Evolutionary conservation across 2,888 invertebrate species (phyloP).

Genomic region (Dermolepida albohirtum): DNA sequence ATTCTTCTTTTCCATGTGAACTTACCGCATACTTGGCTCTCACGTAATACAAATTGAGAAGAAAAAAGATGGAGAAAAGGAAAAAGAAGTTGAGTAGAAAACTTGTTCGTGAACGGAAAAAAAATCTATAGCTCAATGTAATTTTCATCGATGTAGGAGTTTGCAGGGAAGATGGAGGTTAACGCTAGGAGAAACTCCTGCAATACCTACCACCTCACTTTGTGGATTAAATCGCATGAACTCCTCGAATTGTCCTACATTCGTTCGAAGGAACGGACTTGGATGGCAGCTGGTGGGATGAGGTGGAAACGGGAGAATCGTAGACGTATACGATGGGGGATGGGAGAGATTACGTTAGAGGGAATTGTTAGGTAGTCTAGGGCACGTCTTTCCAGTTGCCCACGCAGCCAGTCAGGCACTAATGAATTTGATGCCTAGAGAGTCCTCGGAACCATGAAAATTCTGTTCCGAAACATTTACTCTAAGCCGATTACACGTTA

Average conservation of each 20-base stretch:
- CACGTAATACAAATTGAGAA: conserved; percentile 1
- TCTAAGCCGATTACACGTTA: conserved; percentile 54
- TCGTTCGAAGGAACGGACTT: conserved; percentile 41
- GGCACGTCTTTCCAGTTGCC: conserved; percentile 9
- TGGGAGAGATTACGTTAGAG: neutral
- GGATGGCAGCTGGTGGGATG: neutral
- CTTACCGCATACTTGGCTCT: conserved; percentile 8
- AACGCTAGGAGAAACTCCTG: conserved; percentile 7
- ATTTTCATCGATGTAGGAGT: conserved; percentile 37
- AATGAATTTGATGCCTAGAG: conserved; percentile 53
- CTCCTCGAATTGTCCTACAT: conserved; percentile 50
- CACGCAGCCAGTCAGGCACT: conserved; percentile 44
- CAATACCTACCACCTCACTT: conserved; percentile 35
- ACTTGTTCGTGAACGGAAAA: conserved; percentile 12
- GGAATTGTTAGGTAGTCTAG: conserved; percentile 20
- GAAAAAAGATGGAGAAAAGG: neutral
- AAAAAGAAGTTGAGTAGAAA: conserved; percentile 15
- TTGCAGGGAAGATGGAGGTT: conserved; percentile 4
- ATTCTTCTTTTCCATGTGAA: conserved; percentile 1
- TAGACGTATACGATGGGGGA: too few relatives aligned
- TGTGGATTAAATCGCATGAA: conserved; percentile 50
- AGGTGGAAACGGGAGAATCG: neutral
- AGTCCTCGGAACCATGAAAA: conserved; percentile 54
- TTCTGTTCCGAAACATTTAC: conserved; percentile 57
- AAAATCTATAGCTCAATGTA: conserved; percentile 34